Evolutionary conservation across 2,113 vertebrate species (phyloP).

Genomic region (Mirounga angustirostris): DNA sequence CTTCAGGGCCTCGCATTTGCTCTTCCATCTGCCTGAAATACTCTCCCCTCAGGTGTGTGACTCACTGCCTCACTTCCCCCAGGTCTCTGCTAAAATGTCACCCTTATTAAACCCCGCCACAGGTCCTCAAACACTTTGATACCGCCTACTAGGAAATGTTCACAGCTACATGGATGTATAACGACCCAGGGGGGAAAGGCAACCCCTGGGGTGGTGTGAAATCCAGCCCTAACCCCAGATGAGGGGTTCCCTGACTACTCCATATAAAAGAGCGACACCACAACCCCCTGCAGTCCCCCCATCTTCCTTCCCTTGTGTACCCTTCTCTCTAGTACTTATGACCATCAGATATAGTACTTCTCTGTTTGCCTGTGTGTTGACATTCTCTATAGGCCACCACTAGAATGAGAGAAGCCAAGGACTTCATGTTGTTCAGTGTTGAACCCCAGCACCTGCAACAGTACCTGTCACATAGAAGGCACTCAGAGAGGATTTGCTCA

Average conservation of each 20-base stretch:
- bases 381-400: neutral
- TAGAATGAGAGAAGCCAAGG: neutral
- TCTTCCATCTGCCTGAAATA: neutral
- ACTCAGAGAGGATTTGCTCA: neutral
- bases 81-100: neutral
- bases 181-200: neutral
- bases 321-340: neutral
- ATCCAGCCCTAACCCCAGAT: fast-evolving
- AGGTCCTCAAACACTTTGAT: neutral
- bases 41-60: no score
- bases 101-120: neutral
- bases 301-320: neutral
- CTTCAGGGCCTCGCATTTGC: neutral
- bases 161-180: neutral
- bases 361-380: neutral
- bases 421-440: neutral
- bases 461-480: neutral
- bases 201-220: neutral
- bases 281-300: no score
- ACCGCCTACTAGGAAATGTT: neutral
- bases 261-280: neutral
- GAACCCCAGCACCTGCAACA: neutral
- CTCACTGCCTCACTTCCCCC: neutral
- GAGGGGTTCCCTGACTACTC: neutral
- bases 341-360: neutral